Evolutionary conservation across 2,113 vertebrate species (phyloP), one percentile per base, ranked within the genome.

Genomic region (Mastomys coucha): DNA sequence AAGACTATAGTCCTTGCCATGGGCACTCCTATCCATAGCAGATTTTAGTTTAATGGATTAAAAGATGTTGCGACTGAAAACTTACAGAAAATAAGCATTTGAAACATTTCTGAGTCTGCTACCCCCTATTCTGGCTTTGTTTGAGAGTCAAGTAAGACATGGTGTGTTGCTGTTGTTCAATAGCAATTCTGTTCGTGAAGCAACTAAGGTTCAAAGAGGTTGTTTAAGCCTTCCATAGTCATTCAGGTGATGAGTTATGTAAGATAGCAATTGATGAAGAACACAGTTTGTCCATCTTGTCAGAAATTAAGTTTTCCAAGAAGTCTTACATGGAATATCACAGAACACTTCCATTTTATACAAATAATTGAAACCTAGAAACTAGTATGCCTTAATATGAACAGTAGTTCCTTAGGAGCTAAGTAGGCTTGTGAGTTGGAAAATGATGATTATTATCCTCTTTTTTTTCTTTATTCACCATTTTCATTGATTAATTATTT

Each of bases 101-200:
- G 20, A 81, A 58, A 39, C 11, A 58, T 58, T 58, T 58, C 53
- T 81, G 11, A 26, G 20, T 20, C 36, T 26, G 76, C 10, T 58
- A 1, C 12, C 17, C 33, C 5, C 9, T n/a, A 22, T n/a, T n/a
- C 33, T 22, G 19, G 33, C 9, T 81, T 56, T 13, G 5, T 80
- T 56, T 56, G 51, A 56, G 4, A 24, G 33, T n/a, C 10, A 81
- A 81, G 14, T 26, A 69, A 89, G 72, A 82, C 20, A 56, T 67
- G 12, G 42, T 9, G 5, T 63, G 60, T 24, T 24, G 60, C 60
- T 28, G 5, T 60, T 82, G n/a, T 92, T 76, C n/a, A 53, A 3
- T 89, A 91, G 5, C 16, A 49, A 6, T 70, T 75, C 93, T 17
- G 13, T 22, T 96, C 75, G 49, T 84, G 26, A 96, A 91, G 78